Evolutionary conservation across 2,888 invertebrate genomes (phyloP).

Genomic region (Nomada fucata): DNA sequence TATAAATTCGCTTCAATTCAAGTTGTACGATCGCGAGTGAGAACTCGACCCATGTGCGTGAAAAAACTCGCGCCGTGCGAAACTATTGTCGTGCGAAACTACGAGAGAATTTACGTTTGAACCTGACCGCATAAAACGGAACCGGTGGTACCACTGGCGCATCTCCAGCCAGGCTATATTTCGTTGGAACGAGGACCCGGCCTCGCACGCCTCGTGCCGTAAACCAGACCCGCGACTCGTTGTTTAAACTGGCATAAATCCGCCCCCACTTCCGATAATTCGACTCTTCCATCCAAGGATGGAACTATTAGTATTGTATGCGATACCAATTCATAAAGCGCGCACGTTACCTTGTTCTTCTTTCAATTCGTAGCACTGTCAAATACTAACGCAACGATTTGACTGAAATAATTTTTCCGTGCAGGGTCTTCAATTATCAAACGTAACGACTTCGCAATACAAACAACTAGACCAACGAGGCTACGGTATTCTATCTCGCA

Average conservation of each 20-base stretch:
- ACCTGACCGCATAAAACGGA: constrained; percentile 50
- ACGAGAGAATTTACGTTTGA: constrained; percentile 41
- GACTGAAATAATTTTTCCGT: no score
- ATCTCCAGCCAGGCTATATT: constrained; percentile 69
- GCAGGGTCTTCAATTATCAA: no score
- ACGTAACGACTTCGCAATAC: no score
- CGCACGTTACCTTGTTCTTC: no score
- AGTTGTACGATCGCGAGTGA: constrained; percentile 5
- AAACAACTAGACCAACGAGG: no score
- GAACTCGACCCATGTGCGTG: neutral
- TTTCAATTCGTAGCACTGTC: no score
- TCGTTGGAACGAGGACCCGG: constrained; percentile 68
- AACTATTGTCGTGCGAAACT: neutral
- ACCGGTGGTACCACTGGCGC: constrained; percentile 47
- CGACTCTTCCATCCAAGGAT: constrained; percentile 39
- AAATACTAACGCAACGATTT: no score
- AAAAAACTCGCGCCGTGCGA: neutral
- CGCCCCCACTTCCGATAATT: constrained; percentile 68
- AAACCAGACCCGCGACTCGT: constrained; percentile 70
- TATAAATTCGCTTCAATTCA: neutral
- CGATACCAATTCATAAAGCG: no score
- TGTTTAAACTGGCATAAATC: constrained; percentile 77
- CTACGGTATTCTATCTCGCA: no score
- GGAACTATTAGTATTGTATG: no score
- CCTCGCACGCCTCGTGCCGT: constrained; percentile 63